A percentile compares a stretch with the other conserved stretches of the same genome.
Conservation (phyloP, 2,888 invertebrate genomes). For the Ernsta delagoae region DNA sequence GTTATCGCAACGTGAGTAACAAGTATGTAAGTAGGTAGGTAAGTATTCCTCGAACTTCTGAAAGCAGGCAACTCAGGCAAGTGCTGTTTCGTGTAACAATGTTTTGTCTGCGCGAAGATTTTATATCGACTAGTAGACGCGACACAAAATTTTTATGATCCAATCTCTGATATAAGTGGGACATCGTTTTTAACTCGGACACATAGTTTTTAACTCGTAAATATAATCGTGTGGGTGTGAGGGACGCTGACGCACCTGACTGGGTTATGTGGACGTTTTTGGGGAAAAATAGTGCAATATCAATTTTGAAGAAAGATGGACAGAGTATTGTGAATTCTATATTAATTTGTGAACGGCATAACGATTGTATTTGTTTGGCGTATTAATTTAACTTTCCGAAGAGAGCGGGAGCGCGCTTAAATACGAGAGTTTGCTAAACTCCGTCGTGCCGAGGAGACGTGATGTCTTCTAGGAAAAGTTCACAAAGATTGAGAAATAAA, state of each 20-base stretch:
- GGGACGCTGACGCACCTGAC: constrained; percentile 24
- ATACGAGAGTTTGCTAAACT: constrained; percentile 48
- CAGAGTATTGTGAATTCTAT: constrained; percentile 29
- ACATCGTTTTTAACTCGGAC: constrained; percentile 11
- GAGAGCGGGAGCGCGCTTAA: constrained; percentile 56
- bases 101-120: constrained; percentile 17
- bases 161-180: constrained; percentile 27
- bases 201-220: constrained; percentile 28
- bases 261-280: constrained; percentile 12
- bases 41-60: constrained; percentile 11
- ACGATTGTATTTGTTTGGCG: constrained; percentile 33
- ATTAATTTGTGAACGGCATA: constrained; percentile 36
- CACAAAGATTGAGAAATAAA: constrained; percentile 48
- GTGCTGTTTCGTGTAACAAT: constrained; percentile 8
- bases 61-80: constrained; percentile 10
- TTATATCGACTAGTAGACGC: constrained; percentile 24
- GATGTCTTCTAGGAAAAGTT: constrained; percentile 48
- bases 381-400: constrained; percentile 53
- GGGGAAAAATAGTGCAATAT: not conserved
- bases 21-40: not conserved
- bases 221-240: constrained; percentile 20
- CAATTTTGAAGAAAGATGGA: not conserved
- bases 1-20: constrained; percentile 24
- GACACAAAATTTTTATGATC: constrained; percentile 31
- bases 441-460: constrained; percentile 46